Base-by-base conservation (phyloP, 2,113 vertebrate species). In the Malaclemys terrapin region DNA sequence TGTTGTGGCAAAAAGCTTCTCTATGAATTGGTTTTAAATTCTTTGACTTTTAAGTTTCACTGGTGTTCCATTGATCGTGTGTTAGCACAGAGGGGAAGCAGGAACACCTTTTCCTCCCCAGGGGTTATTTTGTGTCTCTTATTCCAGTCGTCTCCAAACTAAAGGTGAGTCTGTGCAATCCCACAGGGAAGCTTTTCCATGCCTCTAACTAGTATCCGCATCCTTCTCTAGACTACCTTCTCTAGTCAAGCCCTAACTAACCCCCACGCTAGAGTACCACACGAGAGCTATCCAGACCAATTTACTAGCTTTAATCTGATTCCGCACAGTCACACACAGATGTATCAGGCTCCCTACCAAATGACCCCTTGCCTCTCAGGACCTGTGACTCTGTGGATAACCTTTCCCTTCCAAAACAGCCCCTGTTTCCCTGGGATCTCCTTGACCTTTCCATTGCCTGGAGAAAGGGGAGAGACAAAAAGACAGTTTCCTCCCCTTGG, bases 361-460 rank as follows among this genome's bases (percentile, higher is more conserved):
- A 29, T 62, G 88, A 91, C 89, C 89, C 50, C 57, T 42, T 2
- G 19, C 87, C 94, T 82, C 87, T 72, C 78, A 56, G 82, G 80
- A 62, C 79, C 38, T 52, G 87, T 8, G 72, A 72, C 83, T 89
- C 88, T 82, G 54, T 0, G 0, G 82, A 82, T 95, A 96, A 97
- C 94, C 89, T 97, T 97, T 92, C 88, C 93, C 84, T 89, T 76
- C 83, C 53, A 57, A 13, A 0, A 0, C 20, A 29, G 89, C 20
- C 72, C 82, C 62, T 54, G 0, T 85, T 93, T 97, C 94, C 75
- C 76, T 97, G 96, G 90, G 91, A 94, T 87, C 82, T 83, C 82
- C 94, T 90, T 8, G 87, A 97, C 97, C 96, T 97, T 97, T 97
- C 88, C n/a, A 93, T 95, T 84, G 88, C 97, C 93, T 50, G 24